These are phyloP conservation scores for Peromyscus leucopus DNA, from an alignment of 2,113 vertebrate genomes.

Conservation along the genomic window DNA sequence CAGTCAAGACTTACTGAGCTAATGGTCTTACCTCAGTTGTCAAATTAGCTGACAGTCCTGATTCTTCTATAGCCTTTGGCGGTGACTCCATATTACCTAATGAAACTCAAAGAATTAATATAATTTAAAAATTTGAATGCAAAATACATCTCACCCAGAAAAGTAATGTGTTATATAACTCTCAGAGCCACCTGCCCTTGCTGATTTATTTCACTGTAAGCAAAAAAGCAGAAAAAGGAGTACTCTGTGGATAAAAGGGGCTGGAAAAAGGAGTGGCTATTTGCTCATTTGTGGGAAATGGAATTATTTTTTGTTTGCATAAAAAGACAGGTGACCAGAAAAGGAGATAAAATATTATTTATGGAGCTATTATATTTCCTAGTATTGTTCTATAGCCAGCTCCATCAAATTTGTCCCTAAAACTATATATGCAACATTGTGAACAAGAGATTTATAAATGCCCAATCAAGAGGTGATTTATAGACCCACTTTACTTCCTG, in stretches of 20 bases:
- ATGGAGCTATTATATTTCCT: not conserved
- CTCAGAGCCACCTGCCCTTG: not conserved
- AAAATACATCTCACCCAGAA: slow-evolving; percentile 30
- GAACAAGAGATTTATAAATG: not conserved
- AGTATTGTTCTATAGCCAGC: not conserved
- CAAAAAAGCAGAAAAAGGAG: not conserved
- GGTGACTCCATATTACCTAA: slow-evolving; percentile 84
- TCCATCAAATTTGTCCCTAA: not conserved
- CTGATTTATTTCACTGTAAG: not conserved
- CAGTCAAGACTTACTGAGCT: not conserved
- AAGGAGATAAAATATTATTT: not conserved
- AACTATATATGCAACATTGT: not conserved
- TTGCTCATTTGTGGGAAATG: not conserved
- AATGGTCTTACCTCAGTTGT: slow-evolving; percentile 85
- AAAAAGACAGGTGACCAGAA: not conserved
- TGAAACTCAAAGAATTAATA: slow-evolving; percentile 79
- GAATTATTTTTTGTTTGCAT: not conserved
- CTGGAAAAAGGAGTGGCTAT: not conserved
- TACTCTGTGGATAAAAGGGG: not conserved
- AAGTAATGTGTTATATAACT: not conserved
- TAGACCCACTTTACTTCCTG: not conserved
- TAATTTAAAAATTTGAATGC: slow-evolving; percentile 29
- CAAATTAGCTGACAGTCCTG: slow-evolving; percentile 73
- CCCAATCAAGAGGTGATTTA: not conserved
- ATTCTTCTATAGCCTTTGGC: slow-evolving; percentile 73